Evolutionary conservation across 1,140 invertebrate species (phyloP), one percentile per base, ranked within the genome.

Genomic region (Aphelenchoides fujianensis): DNA sequence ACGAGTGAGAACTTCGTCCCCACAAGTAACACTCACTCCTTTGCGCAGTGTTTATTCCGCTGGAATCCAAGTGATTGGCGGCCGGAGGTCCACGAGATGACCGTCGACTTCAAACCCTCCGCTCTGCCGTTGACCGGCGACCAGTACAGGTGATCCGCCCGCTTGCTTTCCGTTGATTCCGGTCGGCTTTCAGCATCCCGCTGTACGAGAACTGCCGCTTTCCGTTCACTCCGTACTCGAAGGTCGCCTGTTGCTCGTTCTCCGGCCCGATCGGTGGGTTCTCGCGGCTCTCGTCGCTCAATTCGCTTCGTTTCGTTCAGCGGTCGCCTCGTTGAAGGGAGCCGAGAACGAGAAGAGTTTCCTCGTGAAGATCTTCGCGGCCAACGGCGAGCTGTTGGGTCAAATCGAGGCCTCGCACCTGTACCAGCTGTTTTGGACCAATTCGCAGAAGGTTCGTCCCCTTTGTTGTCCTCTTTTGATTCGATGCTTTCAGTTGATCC

Each of bases 351-450:
- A 59, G 28, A 5, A 23, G 23, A 7, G 23, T 32, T 59, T 59
- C 34, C 5, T 59, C 19, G 23, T 59, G 12, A 5, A 59, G 19
- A 35, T 66, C 16, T 66, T 36, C 63, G 53, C 31, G 12, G 1
- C 32, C 16, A 36, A 66, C 53, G 34, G 63, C 16, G 34, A 66
- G 3, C 3, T 66, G 0, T 36, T 66, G 16, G 2, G 16, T 35
- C 63, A 36, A 37, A 35, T 66, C 0, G 63, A 66, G 31, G 32
- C 36, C 12, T 66, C 63, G n/a, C 63, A 66, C 12, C 31, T 66
- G 36, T 37, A 36, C 32, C 32, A 35, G 16, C 28, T 66, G 36
- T 66, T 66, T 3, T 66, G 63, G 63, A 66, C 63, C n/a, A 35
- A 19, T 16, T 34, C 63, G 36, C 63, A 66, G 31, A 66, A 66